These are phyloP conservation scores for Alentia gelatinosa DNA, from an alignment of 2,888 invertebrate genomes.

Conservation along the genomic window DNA sequence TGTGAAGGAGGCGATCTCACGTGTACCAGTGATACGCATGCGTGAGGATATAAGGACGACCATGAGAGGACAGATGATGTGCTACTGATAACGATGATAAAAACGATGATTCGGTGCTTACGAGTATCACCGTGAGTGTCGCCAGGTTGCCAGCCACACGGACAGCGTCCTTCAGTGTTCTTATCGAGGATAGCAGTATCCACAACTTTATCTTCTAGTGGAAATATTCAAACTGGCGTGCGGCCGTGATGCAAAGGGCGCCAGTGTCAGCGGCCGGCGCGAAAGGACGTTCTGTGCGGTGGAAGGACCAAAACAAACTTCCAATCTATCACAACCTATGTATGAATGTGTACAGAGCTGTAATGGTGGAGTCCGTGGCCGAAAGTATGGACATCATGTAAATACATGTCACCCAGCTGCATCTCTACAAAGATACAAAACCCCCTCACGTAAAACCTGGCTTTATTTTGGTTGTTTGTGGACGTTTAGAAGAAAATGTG, in stretches of 20 bases:
- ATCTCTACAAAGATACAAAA: neutral
- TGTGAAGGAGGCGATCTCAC: neutral
- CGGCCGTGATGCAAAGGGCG: neutral
- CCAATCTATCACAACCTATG: neutral
- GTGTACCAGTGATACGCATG: neutral
- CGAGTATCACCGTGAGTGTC: too few relatives aligned
- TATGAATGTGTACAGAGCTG: slow-evolving; percentile 11
- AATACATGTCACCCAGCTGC: slow-evolving; percentile 1
- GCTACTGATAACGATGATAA: neutral
- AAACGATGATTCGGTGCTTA: neutral
- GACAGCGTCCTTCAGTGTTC: too few relatives aligned
- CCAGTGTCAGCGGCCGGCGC: neutral
- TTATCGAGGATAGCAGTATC: too few relatives aligned
- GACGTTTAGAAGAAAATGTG: neutral
- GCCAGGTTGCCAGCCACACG: too few relatives aligned
- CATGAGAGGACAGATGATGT: too few relatives aligned
- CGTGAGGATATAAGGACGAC: neutral
- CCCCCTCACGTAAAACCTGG: neutral
- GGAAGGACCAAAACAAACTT: neutral
- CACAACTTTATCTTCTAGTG: neutral
- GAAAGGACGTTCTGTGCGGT: neutral
- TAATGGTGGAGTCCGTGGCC: neutral
- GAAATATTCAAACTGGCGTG: too few relatives aligned
- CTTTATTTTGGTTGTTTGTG: neutral
- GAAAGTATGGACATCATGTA: neutral